Evolutionary conservation across 2,113 vertebrate species (phyloP).

Genomic region (Dipodomys stephensi): DNA sequence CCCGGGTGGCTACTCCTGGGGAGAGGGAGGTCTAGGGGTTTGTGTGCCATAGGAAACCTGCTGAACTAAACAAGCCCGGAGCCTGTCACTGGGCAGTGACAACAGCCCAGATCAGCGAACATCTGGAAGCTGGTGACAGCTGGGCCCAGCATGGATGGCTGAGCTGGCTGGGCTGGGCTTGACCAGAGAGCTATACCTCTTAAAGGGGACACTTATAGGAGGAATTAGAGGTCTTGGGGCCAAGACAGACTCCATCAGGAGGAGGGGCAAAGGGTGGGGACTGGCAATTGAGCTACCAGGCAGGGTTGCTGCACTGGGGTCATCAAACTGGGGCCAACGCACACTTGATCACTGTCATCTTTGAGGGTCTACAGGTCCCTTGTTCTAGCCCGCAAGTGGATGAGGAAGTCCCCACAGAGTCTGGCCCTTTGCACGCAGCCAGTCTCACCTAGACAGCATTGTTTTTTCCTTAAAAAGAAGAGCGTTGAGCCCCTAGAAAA

Average conservation of each 20-base stretch:
- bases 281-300: not conserved
- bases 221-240: not conserved
- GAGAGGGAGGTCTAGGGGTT: conserved; percentile 4
- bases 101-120: not conserved
- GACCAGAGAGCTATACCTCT: not conserved
- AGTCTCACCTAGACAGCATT: not conserved
- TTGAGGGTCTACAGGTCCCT: not conserved
- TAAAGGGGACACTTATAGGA: not conserved
- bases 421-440: not conserved
- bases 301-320: not conserved
- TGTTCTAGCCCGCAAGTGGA: not conserved
- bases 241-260: not conserved
- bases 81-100: not conserved
- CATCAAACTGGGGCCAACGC: not conserved
- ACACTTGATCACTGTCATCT: no score
- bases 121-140: not conserved
- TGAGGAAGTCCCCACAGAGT: not conserved
- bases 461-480: not conserved
- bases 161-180: not conserved
- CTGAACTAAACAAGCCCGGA: not conserved
- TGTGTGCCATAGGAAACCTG: not conserved
- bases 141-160: not conserved
- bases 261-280: not conserved
- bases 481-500: conserved; percentile 31
- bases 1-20: not conserved